Evolutionary conservation across 2,888 invertebrate genomes (phyloP).

Genomic region (Ganaspis brasiliensis): DNA sequence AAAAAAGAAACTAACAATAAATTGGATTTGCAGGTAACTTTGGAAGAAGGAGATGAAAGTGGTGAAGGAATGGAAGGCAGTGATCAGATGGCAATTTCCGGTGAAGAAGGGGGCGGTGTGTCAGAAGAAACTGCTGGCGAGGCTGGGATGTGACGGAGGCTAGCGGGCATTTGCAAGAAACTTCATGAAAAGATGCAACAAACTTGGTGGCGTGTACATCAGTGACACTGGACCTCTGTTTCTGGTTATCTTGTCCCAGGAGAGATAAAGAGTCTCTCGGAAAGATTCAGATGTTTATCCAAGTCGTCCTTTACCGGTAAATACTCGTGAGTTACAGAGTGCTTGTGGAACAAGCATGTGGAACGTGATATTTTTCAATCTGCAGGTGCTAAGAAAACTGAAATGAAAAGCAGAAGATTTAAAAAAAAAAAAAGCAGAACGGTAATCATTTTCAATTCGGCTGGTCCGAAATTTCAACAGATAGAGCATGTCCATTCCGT

Average conservation of each 20-base stretch:
- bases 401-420: slow-evolving; percentile 37
- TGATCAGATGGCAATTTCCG: slow-evolving; percentile 75
- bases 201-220: slow-evolving; percentile 92
- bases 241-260: slow-evolving; percentile 43
- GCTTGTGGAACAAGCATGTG: slow-evolving; percentile 34
- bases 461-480: slow-evolving; percentile 54
- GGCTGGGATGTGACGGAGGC: slow-evolving; percentile 95
- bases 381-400: slow-evolving; percentile 46
- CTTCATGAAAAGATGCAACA: slow-evolving; percentile 93
- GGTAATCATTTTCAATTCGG: slow-evolving; percentile 44
- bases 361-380: slow-evolving; percentile 35
- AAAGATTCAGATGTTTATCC: slow-evolving; percentile 20
- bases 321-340: slow-evolving; percentile 44
- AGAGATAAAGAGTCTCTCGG: slow-evolving; percentile 42
- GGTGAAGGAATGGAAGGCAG: slow-evolving; percentile 81
- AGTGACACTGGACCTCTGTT: slow-evolving; percentile 78
- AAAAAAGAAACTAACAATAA: background rate
- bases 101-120: slow-evolving; percentile 82
- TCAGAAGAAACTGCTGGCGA: slow-evolving; percentile 77
- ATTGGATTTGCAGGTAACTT: slow-evolving; percentile 85
- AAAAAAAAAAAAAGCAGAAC: slow-evolving; percentile 36
- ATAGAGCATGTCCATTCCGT: slow-evolving; percentile 53
- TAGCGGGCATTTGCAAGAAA: slow-evolving; percentile 94
- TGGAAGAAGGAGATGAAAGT: slow-evolving; percentile 92
- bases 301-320: slow-evolving; percentile 30